phyloP scores from a whole-genome alignment of 2,113 vertebrate genomes.

The Clupea harengus region DNA sequence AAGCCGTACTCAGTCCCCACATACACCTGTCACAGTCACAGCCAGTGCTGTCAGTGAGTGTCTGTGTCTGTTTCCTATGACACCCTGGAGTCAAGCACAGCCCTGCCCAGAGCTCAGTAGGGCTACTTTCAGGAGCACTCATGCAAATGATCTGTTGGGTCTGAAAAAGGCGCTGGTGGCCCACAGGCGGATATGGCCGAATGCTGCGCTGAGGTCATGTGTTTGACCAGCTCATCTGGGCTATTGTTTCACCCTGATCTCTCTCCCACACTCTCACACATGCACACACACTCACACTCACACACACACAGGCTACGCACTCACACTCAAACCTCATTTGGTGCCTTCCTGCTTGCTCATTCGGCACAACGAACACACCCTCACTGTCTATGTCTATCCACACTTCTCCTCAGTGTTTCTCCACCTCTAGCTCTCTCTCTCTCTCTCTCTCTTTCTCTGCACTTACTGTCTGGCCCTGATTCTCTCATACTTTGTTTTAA shows the following conservation, averaged over 20 bases:
- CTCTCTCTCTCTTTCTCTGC: not conserved
- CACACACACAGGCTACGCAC: not conserved
- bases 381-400: not conserved
- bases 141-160: conserved; percentile 46
- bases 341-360: conserved; percentile 69
- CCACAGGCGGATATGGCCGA: conserved; percentile 57
- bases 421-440: conserved; percentile 21
- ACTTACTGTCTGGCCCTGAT: too few species aligned
- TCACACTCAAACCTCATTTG: conserved; percentile 50
- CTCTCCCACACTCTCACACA: not conserved
- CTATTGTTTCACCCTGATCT: conserved; percentile 64
- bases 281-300: not conserved
- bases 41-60: not conserved
- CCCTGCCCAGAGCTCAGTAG: conserved; percentile 31
- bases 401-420: not conserved
- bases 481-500: not conserved
- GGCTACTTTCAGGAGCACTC: conserved; percentile 48
- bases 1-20: not conserved
- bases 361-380: not conserved
- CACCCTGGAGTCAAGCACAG: not conserved
- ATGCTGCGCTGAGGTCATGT: conserved; percentile 72
- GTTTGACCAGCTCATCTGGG: conserved; percentile 64
- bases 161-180: conserved; percentile 21
- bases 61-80: not conserved
- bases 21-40: not conserved